A percentile compares a stretch with the other conserved stretches of the same genome.
Evolutionary conservation across 2,797 vertebrate species (phyloP).

Genomic region (Rhinogobio ventralis): DNA sequence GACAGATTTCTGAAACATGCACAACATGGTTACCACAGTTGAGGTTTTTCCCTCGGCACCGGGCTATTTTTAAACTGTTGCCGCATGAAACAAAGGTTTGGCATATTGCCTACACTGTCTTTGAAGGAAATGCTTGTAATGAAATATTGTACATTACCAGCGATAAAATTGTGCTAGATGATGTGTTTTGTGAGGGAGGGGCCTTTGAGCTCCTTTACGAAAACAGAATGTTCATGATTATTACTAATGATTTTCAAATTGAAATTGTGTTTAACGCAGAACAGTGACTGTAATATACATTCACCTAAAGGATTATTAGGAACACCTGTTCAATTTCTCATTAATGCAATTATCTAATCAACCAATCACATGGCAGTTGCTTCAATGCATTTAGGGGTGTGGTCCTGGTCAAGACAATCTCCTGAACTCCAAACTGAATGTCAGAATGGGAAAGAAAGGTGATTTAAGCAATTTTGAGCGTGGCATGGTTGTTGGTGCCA

Average conservation of each 20-base stretch:
- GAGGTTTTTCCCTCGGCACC: not conserved
- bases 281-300: not conserved
- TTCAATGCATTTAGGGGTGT: no score
- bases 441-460: no score
- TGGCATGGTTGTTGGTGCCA: no score
- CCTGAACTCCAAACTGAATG: no score
- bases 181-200: not conserved
- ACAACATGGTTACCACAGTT: not conserved
- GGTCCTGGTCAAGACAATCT: no score
- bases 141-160: not conserved
- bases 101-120: not conserved
- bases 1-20: constrained; percentile 1
- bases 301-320: no score
- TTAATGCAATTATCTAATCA: no score
- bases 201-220: not conserved
- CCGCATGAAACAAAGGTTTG: not conserved
- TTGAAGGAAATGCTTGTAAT: not conserved
- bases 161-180: not conserved
- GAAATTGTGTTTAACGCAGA: not conserved
- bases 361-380: no score
- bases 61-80: not conserved
- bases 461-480: no score
- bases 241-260: not conserved
- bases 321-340: no score
- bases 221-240: not conserved